These are phyloP conservation scores for Neolamprologus sp. DNA, from an alignment of 2,113 vertebrate species.

Conservation along the genomic window DNA sequence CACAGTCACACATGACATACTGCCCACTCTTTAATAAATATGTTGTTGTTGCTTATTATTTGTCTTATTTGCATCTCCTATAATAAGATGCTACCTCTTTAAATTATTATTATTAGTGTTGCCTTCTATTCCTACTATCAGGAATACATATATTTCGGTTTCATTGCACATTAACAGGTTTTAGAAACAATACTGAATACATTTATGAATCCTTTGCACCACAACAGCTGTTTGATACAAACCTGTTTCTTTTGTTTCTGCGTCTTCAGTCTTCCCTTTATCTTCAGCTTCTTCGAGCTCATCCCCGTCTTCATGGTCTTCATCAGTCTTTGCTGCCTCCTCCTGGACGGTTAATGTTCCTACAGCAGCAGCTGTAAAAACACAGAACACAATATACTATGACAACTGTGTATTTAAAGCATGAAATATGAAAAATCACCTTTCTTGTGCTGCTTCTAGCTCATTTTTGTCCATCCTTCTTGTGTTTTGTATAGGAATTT, in stretches of 20 bases:
- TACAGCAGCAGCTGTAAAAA: background rate
- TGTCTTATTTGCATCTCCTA: background rate
- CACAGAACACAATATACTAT: background rate
- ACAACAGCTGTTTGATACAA: background rate
- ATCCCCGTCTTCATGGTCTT: background rate
- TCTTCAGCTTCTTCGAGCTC: background rate
- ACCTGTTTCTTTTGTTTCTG: conserved; percentile 2
- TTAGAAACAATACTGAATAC: background rate
- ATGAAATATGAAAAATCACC: background rate
- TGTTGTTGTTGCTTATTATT: background rate
- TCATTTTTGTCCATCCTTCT: background rate
- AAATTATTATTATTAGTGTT: background rate
- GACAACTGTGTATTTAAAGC: background rate
- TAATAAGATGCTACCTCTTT: background rate
- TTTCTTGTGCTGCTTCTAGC: background rate
- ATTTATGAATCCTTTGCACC: background rate
- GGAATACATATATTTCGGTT: background rate
- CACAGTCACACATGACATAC: background rate
- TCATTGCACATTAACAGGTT: background rate
- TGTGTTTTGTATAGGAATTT: background rate
- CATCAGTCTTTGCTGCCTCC: conserved; percentile 28
- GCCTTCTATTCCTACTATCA: background rate
- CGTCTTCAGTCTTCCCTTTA: conserved; percentile 14
- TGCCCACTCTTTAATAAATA: background rate
- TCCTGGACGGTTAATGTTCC: conserved; percentile 7